phyloP scores from a whole-genome alignment of 2,797 vertebrate species.

The Malacoraja senta region DNA sequence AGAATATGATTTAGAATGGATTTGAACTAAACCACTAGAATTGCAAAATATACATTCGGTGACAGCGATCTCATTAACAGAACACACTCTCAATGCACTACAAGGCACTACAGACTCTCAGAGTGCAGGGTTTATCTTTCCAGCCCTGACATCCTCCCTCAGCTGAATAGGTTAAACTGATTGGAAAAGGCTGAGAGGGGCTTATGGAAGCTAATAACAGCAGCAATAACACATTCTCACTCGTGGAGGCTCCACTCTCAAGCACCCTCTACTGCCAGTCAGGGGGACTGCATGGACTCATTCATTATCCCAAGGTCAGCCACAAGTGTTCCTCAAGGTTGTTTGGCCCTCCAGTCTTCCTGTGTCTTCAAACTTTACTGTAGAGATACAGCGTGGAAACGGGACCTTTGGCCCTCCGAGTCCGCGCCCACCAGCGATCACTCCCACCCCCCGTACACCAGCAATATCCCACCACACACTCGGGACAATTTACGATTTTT shows the following conservation, averaged over 20 bases:
- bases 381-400: too few species aligned
- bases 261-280: conserved; percentile 32
- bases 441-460: too few species aligned
- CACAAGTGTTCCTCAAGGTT: background rate
- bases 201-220: conserved; percentile 32
- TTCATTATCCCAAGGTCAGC: conserved; percentile 4
- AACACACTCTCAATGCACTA: background rate
- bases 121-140: background rate
- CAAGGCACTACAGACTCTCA: background rate
- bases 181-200: conserved; percentile 18
- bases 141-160: background rate
- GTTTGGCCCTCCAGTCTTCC: too few species aligned
- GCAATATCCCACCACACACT: too few species aligned
- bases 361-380: too few species aligned
- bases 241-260: background rate
- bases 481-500: too few species aligned
- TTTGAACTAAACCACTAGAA: background rate
- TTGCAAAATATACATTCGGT: background rate
- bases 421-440: too few species aligned
- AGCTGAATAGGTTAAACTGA: conserved; percentile 15
- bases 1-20: background rate
- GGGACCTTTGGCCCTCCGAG: too few species aligned
- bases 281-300: background rate
- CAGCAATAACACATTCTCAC: conserved; percentile 8
- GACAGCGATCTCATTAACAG: conserved; percentile 21